Evolutionary conservation across 2,113 vertebrate genomes (phyloP).

Genomic region (Tragelaphus imberbis): DNA sequence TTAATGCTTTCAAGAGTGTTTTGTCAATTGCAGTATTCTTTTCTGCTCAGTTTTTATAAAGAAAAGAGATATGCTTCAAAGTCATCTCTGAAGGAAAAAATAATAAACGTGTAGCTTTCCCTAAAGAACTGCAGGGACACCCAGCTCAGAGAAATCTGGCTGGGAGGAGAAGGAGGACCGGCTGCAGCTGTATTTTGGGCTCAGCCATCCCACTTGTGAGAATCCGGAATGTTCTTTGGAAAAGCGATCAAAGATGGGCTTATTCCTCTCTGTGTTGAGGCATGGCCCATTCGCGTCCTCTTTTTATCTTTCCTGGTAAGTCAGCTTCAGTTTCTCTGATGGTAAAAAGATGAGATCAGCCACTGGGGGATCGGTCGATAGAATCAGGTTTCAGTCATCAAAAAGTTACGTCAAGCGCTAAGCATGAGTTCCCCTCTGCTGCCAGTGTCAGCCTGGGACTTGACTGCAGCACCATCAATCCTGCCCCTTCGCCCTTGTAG

Average conservation of each 20-base stretch:
- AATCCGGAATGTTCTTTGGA: constrained; percentile 70
- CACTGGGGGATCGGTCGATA: constrained; percentile 9
- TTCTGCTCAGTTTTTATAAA: constrained; percentile 77
- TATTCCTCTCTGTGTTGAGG: constrained; percentile 60
- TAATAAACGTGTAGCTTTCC: constrained; percentile 63
- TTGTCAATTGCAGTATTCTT: constrained; percentile 71
- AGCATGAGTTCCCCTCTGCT: constrained; percentile 67
- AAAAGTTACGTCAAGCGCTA: constrained; percentile 69
- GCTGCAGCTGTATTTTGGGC: constrained; percentile 58
- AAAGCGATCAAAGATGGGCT: constrained; percentile 72
- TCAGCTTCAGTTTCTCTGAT: constrained; percentile 52
- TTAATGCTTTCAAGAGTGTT: constrained; percentile 44
- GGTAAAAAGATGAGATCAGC: constrained; percentile 72
- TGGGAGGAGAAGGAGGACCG: background rate
- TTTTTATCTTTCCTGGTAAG: constrained; percentile 62
- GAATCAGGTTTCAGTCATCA: constrained; percentile 72
- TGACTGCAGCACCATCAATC: constrained; percentile 56
- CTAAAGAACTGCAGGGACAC: constrained; percentile 67
- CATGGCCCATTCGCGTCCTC: background rate
- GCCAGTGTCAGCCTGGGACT: constrained; percentile 66
- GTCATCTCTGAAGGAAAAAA: constrained; percentile 60
- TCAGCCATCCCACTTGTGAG: constrained; percentile 73
- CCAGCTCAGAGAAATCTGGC: constrained; percentile 53
- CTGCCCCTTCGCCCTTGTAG: constrained; percentile 32
- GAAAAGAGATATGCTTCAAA: constrained; percentile 77